Conservation (phyloP, 2,888 invertebrate genomes). For the Drosophila anomalata region DNA sequence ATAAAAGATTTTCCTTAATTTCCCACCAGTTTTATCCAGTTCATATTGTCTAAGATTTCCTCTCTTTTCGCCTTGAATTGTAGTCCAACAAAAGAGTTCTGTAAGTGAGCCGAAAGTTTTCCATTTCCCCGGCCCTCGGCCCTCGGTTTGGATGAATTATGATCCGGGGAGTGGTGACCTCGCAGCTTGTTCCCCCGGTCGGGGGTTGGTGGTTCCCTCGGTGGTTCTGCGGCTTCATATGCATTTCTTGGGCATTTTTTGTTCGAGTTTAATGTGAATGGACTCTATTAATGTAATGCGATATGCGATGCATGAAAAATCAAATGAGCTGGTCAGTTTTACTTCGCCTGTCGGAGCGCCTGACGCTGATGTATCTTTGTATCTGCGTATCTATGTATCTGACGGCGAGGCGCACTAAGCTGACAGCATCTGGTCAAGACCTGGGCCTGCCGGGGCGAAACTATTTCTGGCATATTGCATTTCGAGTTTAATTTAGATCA, state of each 20-base stretch:
- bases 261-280: conserved; percentile 38
- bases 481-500: conserved; percentile 37
- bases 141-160: conserved; percentile 58
- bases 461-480: conserved; percentile 62
- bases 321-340: conserved; percentile 39
- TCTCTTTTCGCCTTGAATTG: conserved; percentile 34
- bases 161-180: conserved; percentile 62
- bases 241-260: conserved; percentile 47
- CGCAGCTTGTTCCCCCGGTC: conserved; percentile 21
- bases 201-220: conserved; percentile 52
- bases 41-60: conserved; percentile 66
- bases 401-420: conserved; percentile 25
- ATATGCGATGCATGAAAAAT: conserved; percentile 59
- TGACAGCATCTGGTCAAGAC: conserved; percentile 60
- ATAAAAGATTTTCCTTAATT: conserved; percentile 27
- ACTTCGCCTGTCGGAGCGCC: conserved; percentile 33
- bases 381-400: conserved; percentile 14
- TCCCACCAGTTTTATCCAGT: conserved; percentile 43
- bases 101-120: conserved; percentile 40
- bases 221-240: conserved; percentile 33
- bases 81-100: conserved; percentile 62
- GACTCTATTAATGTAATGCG: conserved; percentile 64
- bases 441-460: conserved; percentile 25
- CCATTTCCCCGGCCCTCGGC: conserved; percentile 22
- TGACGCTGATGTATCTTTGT: conserved; percentile 48